These are phyloP conservation scores for Amblyjoppa fuscipennis DNA, from an alignment of 2,888 invertebrate species.

Conservation along the genomic window DNA sequence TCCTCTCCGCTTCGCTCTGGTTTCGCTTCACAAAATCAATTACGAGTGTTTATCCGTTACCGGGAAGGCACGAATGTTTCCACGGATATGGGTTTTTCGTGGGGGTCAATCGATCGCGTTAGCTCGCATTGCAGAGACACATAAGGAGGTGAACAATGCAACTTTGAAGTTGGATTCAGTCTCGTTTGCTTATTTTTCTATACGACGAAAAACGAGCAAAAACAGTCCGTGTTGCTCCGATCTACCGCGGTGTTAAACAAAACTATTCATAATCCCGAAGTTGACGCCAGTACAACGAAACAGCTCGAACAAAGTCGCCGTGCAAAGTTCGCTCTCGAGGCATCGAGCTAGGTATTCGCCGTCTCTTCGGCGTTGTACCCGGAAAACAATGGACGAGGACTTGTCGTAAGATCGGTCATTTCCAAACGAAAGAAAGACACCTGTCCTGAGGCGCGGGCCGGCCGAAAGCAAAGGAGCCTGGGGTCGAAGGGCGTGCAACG, in stretches of 20 bases:
- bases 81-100: constrained; percentile 59
- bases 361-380: constrained; percentile 15
- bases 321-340: not conserved
- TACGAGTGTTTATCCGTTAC: constrained; percentile 75
- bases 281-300: not conserved
- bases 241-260: not conserved
- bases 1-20: constrained; percentile 29
- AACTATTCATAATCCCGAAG: not conserved
- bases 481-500: constrained; percentile 29
- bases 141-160: not conserved
- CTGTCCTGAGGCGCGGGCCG: constrained; percentile 25
- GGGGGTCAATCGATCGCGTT: constrained; percentile 42
- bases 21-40: constrained; percentile 77
- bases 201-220: too few species aligned
- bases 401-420: constrained; percentile 25
- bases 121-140: not conserved
- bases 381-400: constrained; percentile 11
- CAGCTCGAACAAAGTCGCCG: not conserved
- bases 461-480: constrained; percentile 16
- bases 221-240: not conserved
- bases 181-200: too few species aligned
- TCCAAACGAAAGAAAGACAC: constrained; percentile 27
- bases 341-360: not conserved
- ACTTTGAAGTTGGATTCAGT: not conserved
- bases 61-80: constrained; percentile 71